Conservation (phyloP, 2,113 vertebrate species). For the Zeus faber region DNA sequence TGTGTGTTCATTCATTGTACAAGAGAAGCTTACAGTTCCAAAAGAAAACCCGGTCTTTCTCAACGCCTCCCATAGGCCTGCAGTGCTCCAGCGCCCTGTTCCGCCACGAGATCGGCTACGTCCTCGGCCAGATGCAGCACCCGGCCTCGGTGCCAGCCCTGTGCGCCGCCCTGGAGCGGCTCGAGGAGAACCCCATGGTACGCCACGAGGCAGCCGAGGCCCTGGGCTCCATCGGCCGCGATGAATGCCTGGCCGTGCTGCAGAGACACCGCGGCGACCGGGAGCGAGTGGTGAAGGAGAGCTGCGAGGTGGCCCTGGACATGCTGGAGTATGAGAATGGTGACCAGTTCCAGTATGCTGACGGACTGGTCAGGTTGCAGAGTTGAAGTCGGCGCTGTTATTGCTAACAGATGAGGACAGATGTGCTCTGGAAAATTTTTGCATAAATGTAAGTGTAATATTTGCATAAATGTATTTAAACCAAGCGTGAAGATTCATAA, state of each 20-base stretch:
- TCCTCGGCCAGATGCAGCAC: constrained; percentile 92
- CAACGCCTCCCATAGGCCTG: constrained; percentile 73
- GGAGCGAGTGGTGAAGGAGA: constrained; percentile 92
- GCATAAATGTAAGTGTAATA: no score
- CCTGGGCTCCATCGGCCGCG: constrained; percentile 87
- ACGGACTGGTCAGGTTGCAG: constrained; percentile 73
- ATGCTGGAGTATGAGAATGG: constrained; percentile 84
- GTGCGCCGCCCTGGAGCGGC: constrained; percentile 57
- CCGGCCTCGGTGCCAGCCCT: constrained; percentile 82
- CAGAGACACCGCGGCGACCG: constrained; percentile 66
- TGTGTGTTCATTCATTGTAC: no score
- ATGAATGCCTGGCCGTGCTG: constrained; percentile 81
- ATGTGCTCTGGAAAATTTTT: no score
- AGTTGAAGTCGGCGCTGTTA: constrained; percentile 28
- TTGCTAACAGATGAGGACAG: no score
- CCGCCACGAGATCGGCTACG: constrained; percentile 92
- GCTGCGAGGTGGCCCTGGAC: constrained; percentile 92
- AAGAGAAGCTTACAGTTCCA: no score
- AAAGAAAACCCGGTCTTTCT: background rate
- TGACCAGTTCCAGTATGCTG: constrained; percentile 86
- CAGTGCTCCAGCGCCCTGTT: constrained; percentile 83
- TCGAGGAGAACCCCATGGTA: constrained; percentile 87
- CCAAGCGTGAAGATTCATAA: no score
- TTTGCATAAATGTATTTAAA: no score
- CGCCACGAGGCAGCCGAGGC: constrained; percentile 94